These are phyloP conservation scores for Coregonus clupeaformis DNA, from an alignment of 2,113 vertebrate genomes.

Conservation along the genomic window DNA sequence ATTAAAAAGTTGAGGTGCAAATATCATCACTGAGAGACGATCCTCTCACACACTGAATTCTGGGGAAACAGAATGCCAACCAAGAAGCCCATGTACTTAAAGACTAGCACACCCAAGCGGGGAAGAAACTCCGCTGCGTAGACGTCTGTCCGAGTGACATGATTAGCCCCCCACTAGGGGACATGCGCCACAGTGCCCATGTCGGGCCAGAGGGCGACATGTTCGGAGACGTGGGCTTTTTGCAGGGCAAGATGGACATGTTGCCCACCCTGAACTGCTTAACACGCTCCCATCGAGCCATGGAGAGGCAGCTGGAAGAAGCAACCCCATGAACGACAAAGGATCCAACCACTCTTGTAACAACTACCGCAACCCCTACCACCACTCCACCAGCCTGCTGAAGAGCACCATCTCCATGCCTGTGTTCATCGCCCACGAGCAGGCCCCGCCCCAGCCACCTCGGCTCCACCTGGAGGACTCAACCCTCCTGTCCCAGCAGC, in stretches of 20 bases:
- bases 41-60: conserved; percentile 12
- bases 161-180: conserved; percentile 83
- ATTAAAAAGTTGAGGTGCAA: neutral
- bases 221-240: conserved; percentile 82
- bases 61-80: conserved; percentile 74
- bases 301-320: conserved; percentile 42
- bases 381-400: conserved; percentile 58
- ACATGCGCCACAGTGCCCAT: conserved; percentile 81
- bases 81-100: conserved; percentile 82
- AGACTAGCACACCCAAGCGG: conserved; percentile 76
- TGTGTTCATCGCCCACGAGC: conserved; percentile 70
- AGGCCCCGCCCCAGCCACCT: conserved; percentile 80
- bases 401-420: conserved; percentile 79
- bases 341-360: conserved; percentile 54
- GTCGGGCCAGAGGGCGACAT: conserved; percentile 79
- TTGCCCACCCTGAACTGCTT: conserved; percentile 60
- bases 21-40: neutral
- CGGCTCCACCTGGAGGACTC: conserved; percentile 77
- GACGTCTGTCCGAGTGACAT: conserved; percentile 81
- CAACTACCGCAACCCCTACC: conserved; percentile 45
- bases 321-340: neutral
- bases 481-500: conserved; percentile 6
- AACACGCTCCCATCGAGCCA: conserved; percentile 58
- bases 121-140: conserved; percentile 74
- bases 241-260: conserved; percentile 78